Conservation (phyloP, 2,797 vertebrate genomes). For the Furcifer pardalis region DNA sequence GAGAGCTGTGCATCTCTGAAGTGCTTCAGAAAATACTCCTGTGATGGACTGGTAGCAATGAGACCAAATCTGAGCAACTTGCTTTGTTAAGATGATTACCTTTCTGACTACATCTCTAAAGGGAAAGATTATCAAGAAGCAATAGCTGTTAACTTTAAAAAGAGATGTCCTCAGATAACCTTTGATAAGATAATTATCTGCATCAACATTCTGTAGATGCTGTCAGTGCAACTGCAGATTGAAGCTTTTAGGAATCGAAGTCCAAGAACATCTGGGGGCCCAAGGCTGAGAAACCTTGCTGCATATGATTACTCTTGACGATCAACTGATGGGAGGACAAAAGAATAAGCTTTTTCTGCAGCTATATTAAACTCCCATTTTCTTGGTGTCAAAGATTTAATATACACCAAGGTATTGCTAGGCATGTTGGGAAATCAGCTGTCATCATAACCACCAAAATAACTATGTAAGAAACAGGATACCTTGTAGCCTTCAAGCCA, state of each 20-base stretch:
- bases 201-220: conserved; percentile 1
- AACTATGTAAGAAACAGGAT: not conserved
- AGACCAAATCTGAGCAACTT: not conserved
- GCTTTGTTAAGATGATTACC: conserved; percentile 5
- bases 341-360: not conserved
- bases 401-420: not conserved
- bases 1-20: not conserved
- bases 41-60: not conserved
- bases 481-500: not conserved
- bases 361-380: conserved; percentile 2
- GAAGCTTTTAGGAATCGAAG: no score
- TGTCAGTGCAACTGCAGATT: no score
- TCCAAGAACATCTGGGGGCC: no score
- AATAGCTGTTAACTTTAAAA: conserved; percentile 13
- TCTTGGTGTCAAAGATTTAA: not conserved
- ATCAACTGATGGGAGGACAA: not conserved
- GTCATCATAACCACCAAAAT: not conserved
- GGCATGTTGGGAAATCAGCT: not conserved
- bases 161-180: not conserved
- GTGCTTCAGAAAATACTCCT: conserved; percentile 5
- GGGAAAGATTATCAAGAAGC: conserved; percentile 12
- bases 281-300: no score
- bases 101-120: conserved; percentile 6
- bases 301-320: not conserved
- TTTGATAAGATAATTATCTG: conserved; percentile 9